Base-by-base conservation (phyloP, 1,140 invertebrate species). In the Bombus consobrinus region DNA sequence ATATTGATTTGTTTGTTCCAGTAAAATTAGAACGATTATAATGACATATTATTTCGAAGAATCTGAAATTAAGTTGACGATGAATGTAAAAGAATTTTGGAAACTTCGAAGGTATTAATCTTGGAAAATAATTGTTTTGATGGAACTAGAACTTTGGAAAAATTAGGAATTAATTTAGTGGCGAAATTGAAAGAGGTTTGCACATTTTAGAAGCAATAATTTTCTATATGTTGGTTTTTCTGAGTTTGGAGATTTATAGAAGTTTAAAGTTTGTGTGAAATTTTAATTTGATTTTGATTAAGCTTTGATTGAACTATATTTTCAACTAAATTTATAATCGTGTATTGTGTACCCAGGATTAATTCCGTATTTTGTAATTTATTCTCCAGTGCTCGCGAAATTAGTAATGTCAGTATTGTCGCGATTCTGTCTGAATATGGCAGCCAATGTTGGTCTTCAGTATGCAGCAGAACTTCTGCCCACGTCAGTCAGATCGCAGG, bases 401-500 rank as follows among this genome's bases (percentile, higher is more conserved):
- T 68, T 94, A 22, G 74, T 85, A 1, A 93, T 96, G 87, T 96
- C 96, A 25, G 94, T 97, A 71, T 86, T 96, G 13, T 95, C 96
- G 28, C 91, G 96, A 62, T 96, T 97, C 87, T 94, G 93, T 53
- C 91, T 96, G 18, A 97, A 97, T 78, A 96, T 96, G 88, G 95
- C 96, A 2, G 96, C 96, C 78, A 97, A 97, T 91, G 95, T 97
- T 74, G 96, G 96, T n/a, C 94, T 97, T 13, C 96, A 97, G 89
- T 97, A 97, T 89, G 96, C 96, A 6, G 96, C 96, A 8, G 96
- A 97, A 92, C 77, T 97, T 8, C 89, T 97, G 32, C 96, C 97
- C 10, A 97, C 97, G 10, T 96, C 96, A 2, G 96, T 97, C 6
- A 90, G 96, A 87, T 96, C 96, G 43, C 96, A 96, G 91, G 96